Evolutionary conservation across 2,113 vertebrate genomes (phyloP).

Genomic region (Lonchura striata): DNA sequence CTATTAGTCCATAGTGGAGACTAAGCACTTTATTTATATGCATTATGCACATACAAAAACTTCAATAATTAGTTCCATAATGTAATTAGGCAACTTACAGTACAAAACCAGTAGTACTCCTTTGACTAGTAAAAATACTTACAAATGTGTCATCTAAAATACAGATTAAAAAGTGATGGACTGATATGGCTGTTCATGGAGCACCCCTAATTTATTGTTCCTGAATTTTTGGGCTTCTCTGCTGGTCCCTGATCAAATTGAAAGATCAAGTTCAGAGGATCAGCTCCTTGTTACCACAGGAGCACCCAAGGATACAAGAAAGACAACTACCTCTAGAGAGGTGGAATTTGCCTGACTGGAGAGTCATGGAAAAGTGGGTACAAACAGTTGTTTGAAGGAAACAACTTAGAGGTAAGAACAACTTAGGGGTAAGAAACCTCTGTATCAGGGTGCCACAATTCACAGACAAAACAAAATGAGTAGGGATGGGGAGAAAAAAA

Average conservation of each 20-base stretch:
- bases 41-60: background rate
- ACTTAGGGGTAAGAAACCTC: background rate
- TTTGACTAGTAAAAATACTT: background rate
- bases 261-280: background rate
- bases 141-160: background rate
- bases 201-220: background rate
- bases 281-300: background rate
- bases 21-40: constrained; percentile 44
- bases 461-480: background rate
- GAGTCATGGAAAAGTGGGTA: background rate
- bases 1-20: constrained; percentile 53
- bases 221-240: background rate
- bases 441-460: background rate
- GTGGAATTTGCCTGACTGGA: background rate
- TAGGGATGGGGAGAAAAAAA: background rate
- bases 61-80: background rate
- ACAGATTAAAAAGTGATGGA: background rate
- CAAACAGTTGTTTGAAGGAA: background rate
- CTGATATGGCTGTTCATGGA: background rate
- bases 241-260: background rate
- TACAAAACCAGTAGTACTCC: background rate
- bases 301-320: background rate
- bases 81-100: background rate
- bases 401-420: background rate
- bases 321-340: background rate